These are phyloP conservation scores for Mixornis gularis DNA, from an alignment of 2,113 vertebrate species.

Conservation along the genomic window DNA sequence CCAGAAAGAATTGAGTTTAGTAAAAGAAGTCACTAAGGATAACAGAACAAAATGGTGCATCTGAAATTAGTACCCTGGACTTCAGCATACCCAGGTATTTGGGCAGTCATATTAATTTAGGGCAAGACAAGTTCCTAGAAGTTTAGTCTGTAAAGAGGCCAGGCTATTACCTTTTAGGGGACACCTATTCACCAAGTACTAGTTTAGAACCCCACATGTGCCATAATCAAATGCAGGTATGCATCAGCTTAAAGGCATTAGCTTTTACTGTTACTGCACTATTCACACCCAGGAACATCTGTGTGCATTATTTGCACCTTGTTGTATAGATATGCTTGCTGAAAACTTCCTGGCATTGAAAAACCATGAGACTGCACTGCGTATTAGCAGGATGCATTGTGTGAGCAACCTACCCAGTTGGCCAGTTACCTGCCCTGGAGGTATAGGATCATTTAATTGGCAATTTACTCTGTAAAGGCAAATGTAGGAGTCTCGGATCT, in stretches of 20 bases:
- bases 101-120: neutral
- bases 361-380: neutral
- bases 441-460: neutral
- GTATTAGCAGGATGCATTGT: neutral
- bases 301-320: neutral
- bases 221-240: neutral
- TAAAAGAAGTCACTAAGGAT: neutral
- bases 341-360: neutral
- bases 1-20: neutral
- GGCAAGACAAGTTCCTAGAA: neutral
- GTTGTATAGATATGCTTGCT: neutral
- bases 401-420: neutral
- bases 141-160: neutral
- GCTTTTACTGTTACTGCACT: neutral
- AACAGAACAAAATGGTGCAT: conserved; percentile 57
- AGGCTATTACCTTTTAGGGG: neutral
- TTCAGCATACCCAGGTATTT: neutral
- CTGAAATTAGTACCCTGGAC: conserved; percentile 38
- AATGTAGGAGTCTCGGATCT: accelerated
- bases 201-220: neutral
- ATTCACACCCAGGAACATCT: neutral
- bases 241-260: neutral
- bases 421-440: neutral
- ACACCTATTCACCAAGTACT: neutral
- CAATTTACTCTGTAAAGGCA: neutral